phyloP scores from a whole-genome alignment of 2,888 invertebrate genomes.

The Idaea aversata region DNA sequence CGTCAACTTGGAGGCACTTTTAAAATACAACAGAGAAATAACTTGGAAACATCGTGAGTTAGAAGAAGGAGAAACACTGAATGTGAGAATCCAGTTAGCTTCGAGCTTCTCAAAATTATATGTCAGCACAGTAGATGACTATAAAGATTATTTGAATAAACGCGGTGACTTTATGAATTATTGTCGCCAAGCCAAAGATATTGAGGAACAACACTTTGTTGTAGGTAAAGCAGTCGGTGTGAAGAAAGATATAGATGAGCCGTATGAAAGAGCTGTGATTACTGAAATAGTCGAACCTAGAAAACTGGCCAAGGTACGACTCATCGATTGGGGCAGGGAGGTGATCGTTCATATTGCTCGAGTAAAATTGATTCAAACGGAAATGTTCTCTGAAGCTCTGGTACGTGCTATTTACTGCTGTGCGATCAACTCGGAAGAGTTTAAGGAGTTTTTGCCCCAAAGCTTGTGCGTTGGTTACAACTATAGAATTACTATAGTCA shows the following conservation, averaged over 20 bases:
- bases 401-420: not conserved
- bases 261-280: not conserved
- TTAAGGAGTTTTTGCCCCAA: not conserved
- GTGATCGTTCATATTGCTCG: not conserved
- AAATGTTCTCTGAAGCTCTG: not conserved
- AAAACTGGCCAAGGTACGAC: not conserved
- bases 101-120: not conserved
- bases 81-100: not conserved
- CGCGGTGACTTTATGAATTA: not conserved
- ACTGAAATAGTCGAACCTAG: not conserved
- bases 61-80: not conserved
- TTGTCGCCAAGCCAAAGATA: not conserved
- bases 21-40: not conserved
- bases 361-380: not conserved
- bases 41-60: not conserved
- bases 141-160: not conserved
- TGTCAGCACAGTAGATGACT: not conserved
- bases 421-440: not conserved
- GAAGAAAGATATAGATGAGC: not conserved
- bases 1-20: not conserved
- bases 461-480: not conserved
- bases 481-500: not conserved
- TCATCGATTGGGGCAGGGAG: slow-evolving; percentile 1
- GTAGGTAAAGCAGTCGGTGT: not conserved
- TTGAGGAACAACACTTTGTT: not conserved